phyloP scores from a whole-genome alignment of 2,888 invertebrate species.

The Balanococcus diminutus region DNA sequence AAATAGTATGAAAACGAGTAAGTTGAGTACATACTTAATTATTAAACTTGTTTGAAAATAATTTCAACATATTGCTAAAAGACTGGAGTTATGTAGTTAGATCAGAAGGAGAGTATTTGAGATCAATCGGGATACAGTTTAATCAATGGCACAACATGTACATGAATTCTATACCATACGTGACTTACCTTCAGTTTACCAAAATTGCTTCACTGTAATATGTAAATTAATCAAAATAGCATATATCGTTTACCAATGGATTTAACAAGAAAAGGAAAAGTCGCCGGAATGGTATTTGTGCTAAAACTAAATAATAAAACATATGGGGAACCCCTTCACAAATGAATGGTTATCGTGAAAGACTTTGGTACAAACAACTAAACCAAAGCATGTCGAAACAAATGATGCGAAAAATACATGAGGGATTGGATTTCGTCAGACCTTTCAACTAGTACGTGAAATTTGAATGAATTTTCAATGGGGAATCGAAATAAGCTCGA shows the following conservation, averaged over 20 bases:
- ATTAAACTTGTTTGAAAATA: too few relatives aligned
- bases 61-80: too few relatives aligned
- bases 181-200: background rate
- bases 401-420: conserved; percentile 26
- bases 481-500: background rate
- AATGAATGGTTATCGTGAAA: background rate
- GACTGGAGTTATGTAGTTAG: too few relatives aligned
- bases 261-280: background rate
- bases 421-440: background rate
- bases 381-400: background rate
- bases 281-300: background rate
- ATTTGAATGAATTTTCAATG: background rate
- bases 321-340: background rate
- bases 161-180: background rate
- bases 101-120: background rate
- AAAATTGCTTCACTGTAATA: background rate
- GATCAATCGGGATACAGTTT: background rate
- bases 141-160: background rate
- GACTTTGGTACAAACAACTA: background rate
- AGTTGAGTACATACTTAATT: too few relatives aligned
- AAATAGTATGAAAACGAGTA: too few relatives aligned
- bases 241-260: background rate
- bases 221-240: conserved; percentile 13
- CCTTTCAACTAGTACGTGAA: background rate
- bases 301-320: background rate